A percentile compares a stretch with the other conserved stretches of the same genome.
Evolutionary conservation across 2,113 vertebrate species (phyloP).

Genomic region (Anthoscopus minutus): DNA sequence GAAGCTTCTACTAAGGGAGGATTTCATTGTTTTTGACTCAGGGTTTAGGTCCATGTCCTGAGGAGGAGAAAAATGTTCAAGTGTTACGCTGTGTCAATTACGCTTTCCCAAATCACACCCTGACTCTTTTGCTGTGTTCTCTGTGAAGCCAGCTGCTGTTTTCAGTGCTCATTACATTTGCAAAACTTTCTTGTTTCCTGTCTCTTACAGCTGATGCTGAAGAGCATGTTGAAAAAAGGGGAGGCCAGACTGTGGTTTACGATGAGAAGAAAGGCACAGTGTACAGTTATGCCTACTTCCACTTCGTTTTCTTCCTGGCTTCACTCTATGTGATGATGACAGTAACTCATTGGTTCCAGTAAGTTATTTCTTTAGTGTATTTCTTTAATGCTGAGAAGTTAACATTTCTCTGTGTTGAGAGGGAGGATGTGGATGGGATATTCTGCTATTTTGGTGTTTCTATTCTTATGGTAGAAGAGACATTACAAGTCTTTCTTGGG

Average conservation of each 20-base stretch:
- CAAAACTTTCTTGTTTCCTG: background rate
- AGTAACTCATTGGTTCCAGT: constrained; percentile 97
- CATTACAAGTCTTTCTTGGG: background rate
- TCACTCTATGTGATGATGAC: constrained; percentile 99
- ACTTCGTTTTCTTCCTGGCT: constrained; percentile 92
- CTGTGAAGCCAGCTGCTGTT: background rate
- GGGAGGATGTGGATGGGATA: background rate
- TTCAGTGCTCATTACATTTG: background rate
- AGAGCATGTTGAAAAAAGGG: constrained; percentile 62
- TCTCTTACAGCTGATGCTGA: constrained; percentile 70
- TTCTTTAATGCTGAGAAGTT: background rate
- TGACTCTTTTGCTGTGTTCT: background rate
- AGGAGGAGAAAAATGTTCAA: background rate
- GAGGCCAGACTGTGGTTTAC: constrained; percentile 83
- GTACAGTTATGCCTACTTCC: constrained; percentile 93
- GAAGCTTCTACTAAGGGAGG: background rate
- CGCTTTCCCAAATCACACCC: rapidly evolving
- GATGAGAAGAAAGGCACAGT: constrained; percentile 85
- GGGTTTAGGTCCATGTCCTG: background rate
- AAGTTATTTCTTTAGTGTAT: constrained; percentile 65
- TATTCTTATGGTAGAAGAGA: background rate
- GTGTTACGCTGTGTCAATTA: background rate
- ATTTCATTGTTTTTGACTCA: background rate
- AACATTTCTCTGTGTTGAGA: background rate
- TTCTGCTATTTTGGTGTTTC: background rate